Percentiles rank a stretch among this genome's conserved stretches.
phyloP scores from a whole-genome alignment of 2,797 vertebrate species.

The Nannoperca obscura region DNA sequence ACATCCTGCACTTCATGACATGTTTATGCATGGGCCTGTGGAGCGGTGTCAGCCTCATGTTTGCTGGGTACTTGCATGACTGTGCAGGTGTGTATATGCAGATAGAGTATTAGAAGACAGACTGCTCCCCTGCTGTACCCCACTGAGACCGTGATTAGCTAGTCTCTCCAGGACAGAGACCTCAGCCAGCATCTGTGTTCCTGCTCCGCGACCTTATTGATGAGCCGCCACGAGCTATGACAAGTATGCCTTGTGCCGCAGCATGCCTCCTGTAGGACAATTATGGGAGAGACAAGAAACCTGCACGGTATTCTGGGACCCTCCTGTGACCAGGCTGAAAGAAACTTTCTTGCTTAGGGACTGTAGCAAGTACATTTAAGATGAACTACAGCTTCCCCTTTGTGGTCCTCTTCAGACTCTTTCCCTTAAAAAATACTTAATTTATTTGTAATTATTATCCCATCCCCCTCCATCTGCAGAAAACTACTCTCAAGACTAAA shows the following conservation, averaged over 20 bases:
- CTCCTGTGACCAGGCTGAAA: conserved; percentile 17
- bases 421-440: neutral
- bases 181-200: conserved; percentile 67
- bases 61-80: conserved; percentile 14
- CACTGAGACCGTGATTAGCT: conserved; percentile 76
- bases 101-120: conserved; percentile 55
- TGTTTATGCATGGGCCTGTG: conserved; percentile 40
- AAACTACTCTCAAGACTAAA: neutral
- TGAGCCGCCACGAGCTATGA: conserved; percentile 48
- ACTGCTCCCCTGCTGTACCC: conserved; percentile 61
- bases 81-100: conserved; percentile 32
- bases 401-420: neutral
- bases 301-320: conserved; percentile 7
- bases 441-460: neutral
- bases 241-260: conserved; percentile 36
- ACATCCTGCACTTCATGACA: conserved; percentile 40
- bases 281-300: conserved; percentile 10
- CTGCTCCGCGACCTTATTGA: conserved; percentile 62
- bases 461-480: neutral
- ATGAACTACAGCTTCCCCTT: neutral
- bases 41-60: conserved; percentile 38
- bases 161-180: conserved; percentile 75
- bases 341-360: conserved; percentile 7
- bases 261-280: conserved; percentile 47
- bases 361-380: neutral